Base-by-base conservation (phyloP, 2,797 vertebrate species). In the Philypnodon macrostomus region DNA sequence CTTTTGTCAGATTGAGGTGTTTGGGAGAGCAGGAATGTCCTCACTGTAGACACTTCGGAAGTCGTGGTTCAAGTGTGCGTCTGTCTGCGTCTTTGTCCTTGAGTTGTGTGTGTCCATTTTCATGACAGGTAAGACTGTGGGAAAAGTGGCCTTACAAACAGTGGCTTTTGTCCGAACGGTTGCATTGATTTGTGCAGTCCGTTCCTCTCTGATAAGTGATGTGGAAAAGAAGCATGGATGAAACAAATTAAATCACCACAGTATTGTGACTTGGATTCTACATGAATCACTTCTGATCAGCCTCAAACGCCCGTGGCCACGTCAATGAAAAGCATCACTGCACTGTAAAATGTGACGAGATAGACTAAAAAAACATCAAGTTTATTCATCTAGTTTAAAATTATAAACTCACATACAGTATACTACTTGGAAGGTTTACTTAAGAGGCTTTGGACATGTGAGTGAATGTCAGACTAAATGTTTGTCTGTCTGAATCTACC, bases 271-370 rank as follows among this genome's bases (percentile, higher is more conserved):
- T 80, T 56, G 71, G 73, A 80, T n/a, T n/a, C n/a, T 73, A 75
- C 80, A 80, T 82, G 72, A 84, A 83, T 86, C 87, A 86, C 75
- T 84, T 87, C 77, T 85, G 79, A 88, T 87, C 87, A 87, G 82
- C 68, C 62, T 86, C 86, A 86, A 87, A 71, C 58, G 33, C 49
- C 72, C 80, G 75, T 56, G 58, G 76, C 70, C 7, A 54, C 60
- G 41, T 79, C 75, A 72, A 21, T 7, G 49, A 67, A 74, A 54
- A 53, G 68, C 54, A 63, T 62, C 4, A n/a, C 33, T 85, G n/a
- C n/a, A n/a, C n/a, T n/a, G n/a, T n/a, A n/a, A n/a, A n/a, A n/a
- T n/a, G n/a, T n/a, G n/a, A n/a, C n/a, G n/a, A n/a, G n/a, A n/a
- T n/a, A n/a, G n/a, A n/a, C n/a, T n/a, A n/a, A n/a, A n/a, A n/a